These are phyloP conservation scores for Melanocharis versteri DNA, from an alignment of 2,113 vertebrate genomes.

Conservation along the genomic window DNA sequence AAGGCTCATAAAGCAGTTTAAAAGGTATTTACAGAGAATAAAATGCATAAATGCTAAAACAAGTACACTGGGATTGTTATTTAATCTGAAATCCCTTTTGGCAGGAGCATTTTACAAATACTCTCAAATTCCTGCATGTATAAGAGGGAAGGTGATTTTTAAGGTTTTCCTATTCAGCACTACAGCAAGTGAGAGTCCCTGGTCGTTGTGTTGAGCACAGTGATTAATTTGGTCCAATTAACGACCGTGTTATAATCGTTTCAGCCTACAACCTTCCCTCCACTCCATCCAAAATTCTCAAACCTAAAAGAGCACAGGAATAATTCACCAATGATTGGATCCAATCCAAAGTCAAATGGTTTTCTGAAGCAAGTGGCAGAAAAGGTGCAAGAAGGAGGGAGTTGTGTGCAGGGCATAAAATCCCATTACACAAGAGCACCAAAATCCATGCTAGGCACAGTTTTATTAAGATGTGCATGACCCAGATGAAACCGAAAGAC, in stretches of 20 bases:
- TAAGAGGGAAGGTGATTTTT: not conserved
- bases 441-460: not conserved
- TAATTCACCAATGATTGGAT: not conserved
- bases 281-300: not conserved
- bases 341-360: not conserved
- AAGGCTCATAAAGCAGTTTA: not conserved
- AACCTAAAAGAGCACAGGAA: not conserved
- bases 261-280: not conserved
- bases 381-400: not conserved
- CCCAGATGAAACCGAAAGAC: not conserved
- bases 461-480: not conserved
- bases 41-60: not conserved
- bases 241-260: accelerated
- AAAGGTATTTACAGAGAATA: not conserved
- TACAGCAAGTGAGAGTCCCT: not conserved
- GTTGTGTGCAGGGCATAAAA: not conserved
- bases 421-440: not conserved
- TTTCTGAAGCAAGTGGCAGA: not conserved
- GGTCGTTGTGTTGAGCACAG: accelerated
- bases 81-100: not conserved
- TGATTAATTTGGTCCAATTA: not conserved
- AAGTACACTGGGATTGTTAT: not conserved
- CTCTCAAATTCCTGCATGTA: not conserved
- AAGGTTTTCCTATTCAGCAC: not conserved
- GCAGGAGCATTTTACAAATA: not conserved